These are phyloP conservation scores for Hexactinellida sp. DNA, from an alignment of 37 sponge, comb jelly and placozoan species.

Conservation along the genomic window DNA sequence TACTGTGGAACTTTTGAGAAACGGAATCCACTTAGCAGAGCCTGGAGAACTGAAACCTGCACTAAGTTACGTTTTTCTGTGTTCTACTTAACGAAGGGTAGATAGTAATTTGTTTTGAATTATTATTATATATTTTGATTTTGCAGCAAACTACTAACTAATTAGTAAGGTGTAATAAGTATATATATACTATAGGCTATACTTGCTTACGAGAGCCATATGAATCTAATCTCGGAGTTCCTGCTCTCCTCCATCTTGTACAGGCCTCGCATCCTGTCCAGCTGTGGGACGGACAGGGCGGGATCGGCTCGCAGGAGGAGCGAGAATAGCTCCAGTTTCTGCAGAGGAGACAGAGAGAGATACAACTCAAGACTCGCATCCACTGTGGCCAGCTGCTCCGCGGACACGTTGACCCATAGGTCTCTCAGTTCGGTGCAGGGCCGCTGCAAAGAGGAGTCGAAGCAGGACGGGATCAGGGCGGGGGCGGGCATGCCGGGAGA, in stretches of 20 bases:
- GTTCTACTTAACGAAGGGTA: too few species aligned
- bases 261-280: slow-evolving; percentile 39
- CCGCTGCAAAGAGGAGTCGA: slow-evolving; percentile 40
- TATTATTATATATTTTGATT: too few species aligned
- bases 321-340: neutral
- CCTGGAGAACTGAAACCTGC: too few species aligned
- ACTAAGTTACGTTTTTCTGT: too few species aligned
- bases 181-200: neutral
- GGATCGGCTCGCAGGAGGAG: slow-evolving; percentile 18
- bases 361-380: neutral
- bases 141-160: too few species aligned
- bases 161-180: too few species aligned
- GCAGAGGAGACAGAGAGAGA: neutral
- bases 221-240: slow-evolving; percentile 50
- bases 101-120: too few species aligned
- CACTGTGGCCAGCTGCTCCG: neutral
- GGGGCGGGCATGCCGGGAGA: slow-evolving; percentile 70
- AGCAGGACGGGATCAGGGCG: slow-evolving; percentile 18
- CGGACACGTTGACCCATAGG: slow-evolving; percentile 38
- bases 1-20: too few species aligned
- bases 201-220: slow-evolving; percentile 19
- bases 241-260: slow-evolving; percentile 28
- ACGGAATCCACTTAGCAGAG: too few species aligned
- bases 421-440: slow-evolving; percentile 38
- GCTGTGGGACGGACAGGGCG: slow-evolving; percentile 23